Base-by-base conservation (phyloP, 2,888 invertebrate genomes). In the Stramonita haemastoma region DNA sequence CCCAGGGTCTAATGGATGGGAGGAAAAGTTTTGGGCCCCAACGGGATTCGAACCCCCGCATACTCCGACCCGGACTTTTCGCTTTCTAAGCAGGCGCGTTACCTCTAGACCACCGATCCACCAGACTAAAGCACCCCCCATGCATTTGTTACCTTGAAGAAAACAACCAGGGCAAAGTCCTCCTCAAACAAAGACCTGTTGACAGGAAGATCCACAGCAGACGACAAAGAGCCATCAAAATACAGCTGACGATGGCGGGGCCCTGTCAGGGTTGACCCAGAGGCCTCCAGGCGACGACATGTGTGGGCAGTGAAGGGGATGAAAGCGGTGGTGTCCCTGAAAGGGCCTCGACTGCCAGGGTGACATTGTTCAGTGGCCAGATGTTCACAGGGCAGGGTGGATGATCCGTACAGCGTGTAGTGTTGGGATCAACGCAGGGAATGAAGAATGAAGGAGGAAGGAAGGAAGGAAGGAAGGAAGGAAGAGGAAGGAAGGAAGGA, bases 321-420 rank as follows among this genome's bases (percentile, higher is more conserved):
- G 46, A 19, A 26, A 83, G 26, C 8, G 83, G 83, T 22, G 46
- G n/a, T 29, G 26, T 26, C 83, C 57, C 84, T 36, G 84, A 85
- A 56, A 85, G 57, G 36, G 57, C 56, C 84, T 57, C 84, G 0
- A 19, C 17, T 17, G 29, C 57, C n/a, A 85, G 1, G 57, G 84
- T 85, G 11, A 56, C 84, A 57, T 85, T 85, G 57, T n/a, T 85
- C 57, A 85, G 84, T 17, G 84, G 84, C 84, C 84, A 85, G 19
- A 56, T 22, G 29, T 56, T 29, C 17, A 11, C 26, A 0, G 84
- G 84, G 19, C 11, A 32, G 2, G 81, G 26, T 4, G 46, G 11
- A 4, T 13, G 13, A 6, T 83, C 36, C 13, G 81, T 36, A 46
- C 36, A 83, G 6, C 36, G 22, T 36, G 36, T 83, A 6, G 46